Conservation (phyloP, 2,113 vertebrate genomes). For the Peromyscus polionotus region DNA sequence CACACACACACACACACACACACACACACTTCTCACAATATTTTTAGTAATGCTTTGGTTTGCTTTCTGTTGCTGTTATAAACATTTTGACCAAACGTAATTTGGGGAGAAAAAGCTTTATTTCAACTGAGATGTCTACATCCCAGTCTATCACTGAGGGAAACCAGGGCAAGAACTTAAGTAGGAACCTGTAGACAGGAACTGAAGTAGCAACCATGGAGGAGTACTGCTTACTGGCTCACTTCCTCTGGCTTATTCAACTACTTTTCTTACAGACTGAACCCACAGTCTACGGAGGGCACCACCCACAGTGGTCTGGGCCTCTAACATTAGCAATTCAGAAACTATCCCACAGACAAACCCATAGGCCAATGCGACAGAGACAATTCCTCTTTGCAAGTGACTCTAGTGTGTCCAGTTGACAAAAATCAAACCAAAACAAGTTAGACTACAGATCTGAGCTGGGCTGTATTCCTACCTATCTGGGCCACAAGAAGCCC, state of each 20-base stretch:
- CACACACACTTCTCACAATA: neutral
- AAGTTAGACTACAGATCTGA: neutral
- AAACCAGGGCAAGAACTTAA: neutral
- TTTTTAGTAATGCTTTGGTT: neutral
- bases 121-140: neutral
- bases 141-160: neutral
- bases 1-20: neutral
- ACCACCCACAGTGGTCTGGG: neutral
- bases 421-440: neutral
- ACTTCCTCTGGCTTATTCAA: neutral
- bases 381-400: neutral
- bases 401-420: neutral
- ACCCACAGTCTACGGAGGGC: neutral
- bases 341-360: neutral
- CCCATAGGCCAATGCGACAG: neutral
- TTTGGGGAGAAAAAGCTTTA: neutral
- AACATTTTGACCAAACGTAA: neutral
- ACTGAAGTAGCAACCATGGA: neutral
- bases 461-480: neutral
- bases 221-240: neutral
- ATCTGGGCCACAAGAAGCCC: neutral
- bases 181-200: neutral
- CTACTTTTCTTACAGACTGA: neutral
- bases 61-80: neutral
- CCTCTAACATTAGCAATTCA: neutral